Base-by-base conservation (phyloP, 2,888 invertebrate genomes). In the Stegophylla sp. region DNA sequence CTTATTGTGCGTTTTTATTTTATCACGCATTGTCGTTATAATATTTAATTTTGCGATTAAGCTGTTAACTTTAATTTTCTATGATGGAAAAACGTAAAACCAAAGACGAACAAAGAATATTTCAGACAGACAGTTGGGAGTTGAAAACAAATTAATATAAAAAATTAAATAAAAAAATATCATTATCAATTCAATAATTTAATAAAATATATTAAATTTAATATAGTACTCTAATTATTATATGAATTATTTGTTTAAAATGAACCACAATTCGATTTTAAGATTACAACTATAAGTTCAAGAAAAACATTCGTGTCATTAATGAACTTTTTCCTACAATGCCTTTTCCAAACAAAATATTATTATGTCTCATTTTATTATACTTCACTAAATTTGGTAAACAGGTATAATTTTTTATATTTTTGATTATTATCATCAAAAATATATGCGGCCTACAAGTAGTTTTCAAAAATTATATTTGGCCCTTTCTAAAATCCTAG, bases 181-280 rank as follows among this genome's bases (percentile, higher is more conserved):
- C n/a, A n/a, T n/a, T 59, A 59, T 59, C 7, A 56, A 23, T 61
- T 1, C 28, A 61, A 28, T 61, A 17, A 61, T 28, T 28, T 61
- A 61, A 61, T 28, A 28, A 61, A 61, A n/a, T 61, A 17, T 61
- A 20, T 61, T n/a, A 59, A 23, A 59, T 56, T 28, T 61, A 61
- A 28, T 61, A 63, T 63, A 34, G n/a, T 34, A 34, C 17, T 4
- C 17, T 61, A 63, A 63, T n/a, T n/a, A n/a, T n/a, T 17, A 26
- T 56, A 56, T 63, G 28, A 63, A 63, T 63, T 15, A 63, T 63
- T 61, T 61, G 61, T 61, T 26, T 56, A 61, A 61, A 61, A 61
- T 63, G 9, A 63, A 63, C 28, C 9, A 63, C 9, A 63, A 63
- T 63, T 63, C 1, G 28, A 56, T 15, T 34, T 34, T 63, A 17